phyloP scores from a whole-genome alignment of 2,797 vertebrate genomes.

The Chelon labrosus region DNA sequence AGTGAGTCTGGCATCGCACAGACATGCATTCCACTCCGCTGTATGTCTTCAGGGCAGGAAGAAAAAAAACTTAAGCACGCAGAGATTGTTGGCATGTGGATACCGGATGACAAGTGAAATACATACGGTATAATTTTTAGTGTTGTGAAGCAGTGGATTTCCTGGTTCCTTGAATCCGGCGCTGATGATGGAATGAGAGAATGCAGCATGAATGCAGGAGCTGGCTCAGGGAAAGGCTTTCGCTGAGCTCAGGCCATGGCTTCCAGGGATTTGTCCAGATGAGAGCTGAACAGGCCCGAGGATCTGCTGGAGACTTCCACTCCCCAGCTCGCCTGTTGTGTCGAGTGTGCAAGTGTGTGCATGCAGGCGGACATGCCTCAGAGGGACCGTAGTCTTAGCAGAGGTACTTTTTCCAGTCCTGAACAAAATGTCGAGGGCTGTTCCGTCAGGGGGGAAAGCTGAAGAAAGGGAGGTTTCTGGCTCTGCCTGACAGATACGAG shows the following conservation, averaged over 20 bases:
- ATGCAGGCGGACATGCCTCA: constrained; percentile 33
- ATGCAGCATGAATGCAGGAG: constrained; percentile 41
- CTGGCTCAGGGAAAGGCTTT: constrained; percentile 38
- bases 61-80: constrained; percentile 46
- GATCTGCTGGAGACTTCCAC: constrained; percentile 44
- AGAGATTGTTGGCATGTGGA: constrained; percentile 56
- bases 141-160: constrained; percentile 46
- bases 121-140: constrained; percentile 30
- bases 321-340: constrained; percentile 26
- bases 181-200: constrained; percentile 40
- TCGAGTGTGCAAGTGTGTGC: constrained; percentile 29
- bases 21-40: constrained; percentile 43
- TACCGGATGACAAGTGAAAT: constrained; percentile 54
- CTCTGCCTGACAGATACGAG: constrained; percentile 18
- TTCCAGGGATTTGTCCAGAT: constrained; percentile 69
- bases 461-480: constrained; percentile 13
- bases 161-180: constrained; percentile 36
- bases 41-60: constrained; percentile 27
- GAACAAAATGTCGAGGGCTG: constrained; percentile 35
- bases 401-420: constrained; percentile 22
- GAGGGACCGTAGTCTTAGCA: constrained; percentile 17
- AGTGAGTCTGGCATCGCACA: constrained; percentile 29
- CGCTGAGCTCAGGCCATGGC: constrained; percentile 25
- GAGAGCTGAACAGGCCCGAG: constrained; percentile 52
- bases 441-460: constrained; percentile 7